These are phyloP conservation scores for Odontesthes bonariensis DNA, from an alignment of 2,113 vertebrate species.

Conservation along the genomic window DNA sequence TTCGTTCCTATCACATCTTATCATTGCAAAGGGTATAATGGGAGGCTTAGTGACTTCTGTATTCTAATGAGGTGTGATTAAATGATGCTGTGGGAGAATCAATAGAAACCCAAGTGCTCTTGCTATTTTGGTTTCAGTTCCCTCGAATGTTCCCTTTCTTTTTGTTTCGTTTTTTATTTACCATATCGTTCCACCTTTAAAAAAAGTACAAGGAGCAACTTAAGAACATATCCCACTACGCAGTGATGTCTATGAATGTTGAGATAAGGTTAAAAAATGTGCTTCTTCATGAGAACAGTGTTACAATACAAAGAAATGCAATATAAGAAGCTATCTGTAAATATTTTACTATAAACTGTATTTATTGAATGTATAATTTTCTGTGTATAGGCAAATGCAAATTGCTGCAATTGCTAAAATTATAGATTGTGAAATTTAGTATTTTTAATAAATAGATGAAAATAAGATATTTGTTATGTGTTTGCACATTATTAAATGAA, in stretches of 20 bases:
- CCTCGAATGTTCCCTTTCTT: slow-evolving; percentile 26
- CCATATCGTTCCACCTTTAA: slow-evolving; percentile 4
- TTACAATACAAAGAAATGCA: slow-evolving; percentile 38
- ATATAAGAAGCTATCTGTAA: slow-evolving; percentile 52
- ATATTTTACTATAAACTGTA: slow-evolving; percentile 57
- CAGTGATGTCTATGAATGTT: slow-evolving; percentile 29
- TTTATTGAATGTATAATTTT: slow-evolving; percentile 52
- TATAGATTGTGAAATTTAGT: slow-evolving; percentile 34
- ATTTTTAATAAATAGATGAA: slow-evolving; percentile 53
- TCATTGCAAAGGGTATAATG: neutral
- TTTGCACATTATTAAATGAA: neutral
- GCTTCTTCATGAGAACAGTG: slow-evolving; percentile 7
- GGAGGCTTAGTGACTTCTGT: slow-evolving; percentile 7
- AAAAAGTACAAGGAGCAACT: slow-evolving; percentile 4
- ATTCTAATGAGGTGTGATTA: neutral
- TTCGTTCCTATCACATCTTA: neutral
- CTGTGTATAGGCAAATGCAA: slow-evolving; percentile 28
- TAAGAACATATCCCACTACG: slow-evolving; percentile 5
- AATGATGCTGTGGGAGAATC: slow-evolving; percentile 14
- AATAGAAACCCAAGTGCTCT: slow-evolving; percentile 75
- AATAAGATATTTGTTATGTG: neutral
- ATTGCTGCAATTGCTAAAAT: slow-evolving; percentile 41
- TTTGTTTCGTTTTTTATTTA: slow-evolving; percentile 17
- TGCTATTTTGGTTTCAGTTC: slow-evolving; percentile 39
- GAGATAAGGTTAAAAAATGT: slow-evolving; percentile 9